Percentiles rank a stretch among this genome's conserved stretches.
phyloP scores from a whole-genome alignment of 2,113 vertebrate species.

The Heterocephalus glaber region DNA sequence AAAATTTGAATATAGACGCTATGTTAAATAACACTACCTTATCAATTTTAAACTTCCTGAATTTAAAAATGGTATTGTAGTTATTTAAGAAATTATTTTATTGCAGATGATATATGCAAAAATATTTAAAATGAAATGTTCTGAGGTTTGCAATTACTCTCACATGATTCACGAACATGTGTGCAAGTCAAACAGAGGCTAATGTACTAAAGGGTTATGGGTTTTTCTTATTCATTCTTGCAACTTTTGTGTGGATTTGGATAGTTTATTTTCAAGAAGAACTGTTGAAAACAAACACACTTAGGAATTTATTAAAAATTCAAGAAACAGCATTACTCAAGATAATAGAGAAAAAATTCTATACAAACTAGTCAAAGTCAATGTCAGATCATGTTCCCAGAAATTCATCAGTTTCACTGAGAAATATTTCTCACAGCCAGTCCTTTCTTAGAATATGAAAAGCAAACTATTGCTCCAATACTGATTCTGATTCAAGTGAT shows the following conservation, averaged over 20 bases:
- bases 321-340: neutral
- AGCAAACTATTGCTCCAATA: neutral
- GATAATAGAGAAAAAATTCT: conserved; percentile 1
- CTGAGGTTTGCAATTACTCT: neutral
- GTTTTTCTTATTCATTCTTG: neutral
- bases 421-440: neutral
- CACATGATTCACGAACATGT: neutral
- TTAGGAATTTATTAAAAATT: neutral
- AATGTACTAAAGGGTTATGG: neutral
- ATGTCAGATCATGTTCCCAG: neutral
- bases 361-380: neutral
- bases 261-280: neutral
- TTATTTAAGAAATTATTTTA: neutral
- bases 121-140: neutral
- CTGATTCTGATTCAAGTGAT: neutral
- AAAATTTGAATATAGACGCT: neutral
- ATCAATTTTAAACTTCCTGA: neutral
- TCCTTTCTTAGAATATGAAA: neutral
- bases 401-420: neutral
- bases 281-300: neutral
- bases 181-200: neutral
- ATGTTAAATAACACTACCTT: neutral
- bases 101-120: neutral
- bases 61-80: neutral
- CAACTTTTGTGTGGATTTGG: neutral